Conservation (phyloP, 2,113 vertebrate species). For the Gorsachius goisagi region DNA sequence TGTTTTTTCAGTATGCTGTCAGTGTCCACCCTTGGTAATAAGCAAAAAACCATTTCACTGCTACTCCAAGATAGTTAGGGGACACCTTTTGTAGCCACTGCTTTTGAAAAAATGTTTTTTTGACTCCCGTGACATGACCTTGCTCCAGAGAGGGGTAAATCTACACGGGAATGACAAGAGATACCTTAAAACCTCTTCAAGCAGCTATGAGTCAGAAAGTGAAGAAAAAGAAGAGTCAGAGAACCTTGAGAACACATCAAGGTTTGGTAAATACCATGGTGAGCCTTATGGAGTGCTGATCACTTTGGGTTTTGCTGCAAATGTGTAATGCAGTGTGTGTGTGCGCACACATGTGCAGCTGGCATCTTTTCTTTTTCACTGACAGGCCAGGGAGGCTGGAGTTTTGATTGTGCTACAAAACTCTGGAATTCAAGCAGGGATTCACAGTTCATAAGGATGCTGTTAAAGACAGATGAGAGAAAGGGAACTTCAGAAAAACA, state of each 20-base stretch:
- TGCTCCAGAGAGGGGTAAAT: neutral
- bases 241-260: neutral
- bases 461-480: neutral
- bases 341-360: neutral
- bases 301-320: neutral
- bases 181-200: neutral
- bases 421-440: neutral
- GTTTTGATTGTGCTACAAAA: neutral
- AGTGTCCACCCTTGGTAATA: neutral
- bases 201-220: neutral
- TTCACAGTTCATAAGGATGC: neutral
- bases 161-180: neutral
- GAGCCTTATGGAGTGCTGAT: neutral
- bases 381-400: neutral
- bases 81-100: neutral
- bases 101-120: neutral
- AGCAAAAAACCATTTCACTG: neutral
- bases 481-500: neutral
- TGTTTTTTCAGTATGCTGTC: neutral
- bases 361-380: neutral
- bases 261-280: neutral
- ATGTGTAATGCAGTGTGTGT: neutral
- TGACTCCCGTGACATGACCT: neutral
- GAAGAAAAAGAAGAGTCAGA: neutral
- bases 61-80: neutral